Percentiles rank a stretch among this genome's conserved stretches.
Evolutionary conservation across 2,797 vertebrate species (phyloP).

Genomic region (Schizothorax lantsangensis): DNA sequence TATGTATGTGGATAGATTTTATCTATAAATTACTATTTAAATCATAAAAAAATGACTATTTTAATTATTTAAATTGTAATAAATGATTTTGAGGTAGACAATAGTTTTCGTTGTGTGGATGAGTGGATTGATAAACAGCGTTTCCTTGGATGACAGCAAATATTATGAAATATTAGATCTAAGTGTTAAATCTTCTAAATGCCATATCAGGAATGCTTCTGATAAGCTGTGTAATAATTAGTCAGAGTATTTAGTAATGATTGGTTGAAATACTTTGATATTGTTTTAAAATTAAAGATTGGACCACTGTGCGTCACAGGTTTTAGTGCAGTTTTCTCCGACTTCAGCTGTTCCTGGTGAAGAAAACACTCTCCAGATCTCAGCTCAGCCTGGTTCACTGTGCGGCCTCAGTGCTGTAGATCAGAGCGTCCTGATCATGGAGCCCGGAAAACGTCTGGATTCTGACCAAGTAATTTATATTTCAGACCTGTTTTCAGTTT

Average conservation of each 20-base stretch:
- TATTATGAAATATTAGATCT: not conserved
- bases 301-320: constrained; percentile 70
- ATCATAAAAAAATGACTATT: too few relatives aligned
- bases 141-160: not conserved
- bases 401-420: constrained; percentile 86
- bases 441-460: constrained; percentile 74
- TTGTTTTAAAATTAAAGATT: not conserved
- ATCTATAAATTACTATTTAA: not conserved
- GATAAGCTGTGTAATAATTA: not conserved
- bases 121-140: not conserved
- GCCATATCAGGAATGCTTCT: not conserved
- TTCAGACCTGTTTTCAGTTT: not conserved
- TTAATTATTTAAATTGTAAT: too few relatives aligned
- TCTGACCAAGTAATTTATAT: constrained; percentile 68
- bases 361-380: constrained; percentile 68
- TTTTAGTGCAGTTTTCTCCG: constrained; percentile 77
- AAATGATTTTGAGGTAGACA: not conserved
- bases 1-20: not conserved
- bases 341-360: constrained; percentile 78
- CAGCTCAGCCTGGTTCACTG: constrained; percentile 76
- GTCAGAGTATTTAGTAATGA: not conserved
- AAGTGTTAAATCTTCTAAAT: not conserved
- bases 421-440: constrained; percentile 83
- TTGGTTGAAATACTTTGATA: not conserved
- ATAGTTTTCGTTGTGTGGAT: not conserved